phyloP scores from a whole-genome alignment of 1,140 invertebrate genomes.

The Oryctes rhinoceros region DNA sequence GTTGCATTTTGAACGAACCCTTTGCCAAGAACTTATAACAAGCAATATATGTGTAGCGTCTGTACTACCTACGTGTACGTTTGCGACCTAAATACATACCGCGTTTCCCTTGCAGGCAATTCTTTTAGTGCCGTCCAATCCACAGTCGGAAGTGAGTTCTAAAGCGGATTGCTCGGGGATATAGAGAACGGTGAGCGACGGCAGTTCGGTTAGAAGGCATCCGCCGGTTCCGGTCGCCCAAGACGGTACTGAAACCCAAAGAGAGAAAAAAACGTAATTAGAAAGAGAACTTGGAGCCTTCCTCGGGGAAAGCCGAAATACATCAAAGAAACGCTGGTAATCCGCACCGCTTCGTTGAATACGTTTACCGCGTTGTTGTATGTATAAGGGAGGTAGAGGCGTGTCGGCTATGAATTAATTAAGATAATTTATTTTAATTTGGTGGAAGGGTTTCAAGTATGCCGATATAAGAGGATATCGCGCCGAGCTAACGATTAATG shows the following conservation, averaged over 20 bases:
- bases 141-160: constrained; percentile 87
- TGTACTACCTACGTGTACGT: no score
- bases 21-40: no score
- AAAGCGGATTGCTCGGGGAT: constrained; percentile 81
- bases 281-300: constrained; percentile 1
- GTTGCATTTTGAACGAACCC: no score
- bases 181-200: constrained; percentile 74
- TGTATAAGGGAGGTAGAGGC: background rate
- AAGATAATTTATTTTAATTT: constrained; percentile 8
- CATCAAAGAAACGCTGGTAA: constrained; percentile 17
- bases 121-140: constrained; percentile 81
- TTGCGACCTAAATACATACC: constrained; percentile 61
- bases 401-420: constrained; percentile 5
- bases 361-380: background rate
- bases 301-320: background rate
- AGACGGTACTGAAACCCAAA: constrained; percentile 67
- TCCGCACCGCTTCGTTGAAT: background rate
- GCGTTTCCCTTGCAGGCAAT: constrained; percentile 75
- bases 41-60: no score
- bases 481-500: no score
- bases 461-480: background rate
- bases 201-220: constrained; percentile 73
- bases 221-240: constrained; percentile 70
- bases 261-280: constrained; percentile 17
- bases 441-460: background rate